Evolutionary conservation across 2,888 invertebrate species (phyloP), one percentile per base, ranked within the genome.

Genomic region (Lutraria lutraria): DNA sequence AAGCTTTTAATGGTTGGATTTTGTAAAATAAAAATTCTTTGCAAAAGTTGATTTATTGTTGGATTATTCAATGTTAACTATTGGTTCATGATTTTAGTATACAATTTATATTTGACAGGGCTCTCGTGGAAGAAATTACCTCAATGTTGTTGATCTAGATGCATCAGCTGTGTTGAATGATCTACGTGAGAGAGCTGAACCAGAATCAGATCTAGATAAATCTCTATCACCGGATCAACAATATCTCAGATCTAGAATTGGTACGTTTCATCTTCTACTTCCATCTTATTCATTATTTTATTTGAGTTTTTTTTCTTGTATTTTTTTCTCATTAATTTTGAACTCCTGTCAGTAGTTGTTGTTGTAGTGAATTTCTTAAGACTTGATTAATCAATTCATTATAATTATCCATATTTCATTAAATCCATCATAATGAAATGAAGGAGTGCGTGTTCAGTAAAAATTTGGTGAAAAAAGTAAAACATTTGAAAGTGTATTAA

Each of bases 131-230:
- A 89, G 95, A 16, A 88, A 93, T 29, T 95, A 94, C 88, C 91
- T 95, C 4, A 95, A 95, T 91, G 95, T 95, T 43, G 95, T 95
- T 10, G 95, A 95, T 86, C 92, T 95, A 13, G 93, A 93, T 86
- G 95, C 95, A 0, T 94, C 95, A 19, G 93, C 94, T 29, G 91
- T 95, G 0, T 88, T 95, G 68, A 89, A 93, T n/a, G 95, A 95
- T 89, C 91, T 95, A 10, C 92, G 93, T n/a, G 94, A 94, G 81
- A 91, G 91, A 81, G 88, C 89, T 1, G 91, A 92, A 15, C 87
- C 90, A 43, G 92, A 91, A 16, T 91, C 93, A 29, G 86, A 89
- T 15, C 83, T 92, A 0, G 93, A 93, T 81, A 85, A 86, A 43
- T 91, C 92, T 15, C 72, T 93, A 60, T 84, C 92, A 83, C 90